These are phyloP conservation scores for Drosophila pandora DNA, from an alignment of 1,140 invertebrate species.

Conservation along the genomic window DNA sequence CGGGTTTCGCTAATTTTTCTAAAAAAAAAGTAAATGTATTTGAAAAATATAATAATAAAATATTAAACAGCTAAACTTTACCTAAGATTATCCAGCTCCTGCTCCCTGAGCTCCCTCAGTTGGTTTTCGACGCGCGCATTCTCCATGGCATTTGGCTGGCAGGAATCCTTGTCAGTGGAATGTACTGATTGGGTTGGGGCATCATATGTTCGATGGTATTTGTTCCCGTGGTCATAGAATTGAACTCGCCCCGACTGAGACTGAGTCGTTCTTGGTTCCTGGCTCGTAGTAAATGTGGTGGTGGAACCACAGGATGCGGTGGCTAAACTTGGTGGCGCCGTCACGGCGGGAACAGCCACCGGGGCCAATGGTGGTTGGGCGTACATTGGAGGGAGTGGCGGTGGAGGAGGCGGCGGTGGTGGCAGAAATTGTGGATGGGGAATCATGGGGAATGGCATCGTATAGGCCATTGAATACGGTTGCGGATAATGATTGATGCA, in stretches of 20 bases:
- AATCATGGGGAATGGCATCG: conserved; percentile 42
- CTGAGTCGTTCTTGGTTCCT: conserved; percentile 1
- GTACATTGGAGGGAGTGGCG: conserved; percentile 1
- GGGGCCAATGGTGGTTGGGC: not conserved
- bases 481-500: conserved; percentile 27
- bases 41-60: too few relatives aligned
- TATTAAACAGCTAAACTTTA: not conserved
- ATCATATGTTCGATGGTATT: conserved; percentile 60
- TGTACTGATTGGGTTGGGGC: conserved; percentile 52
- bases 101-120: conserved; percentile 41
- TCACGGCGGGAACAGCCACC: not conserved
- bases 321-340: conserved; percentile 9
- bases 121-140: conserved; percentile 65
- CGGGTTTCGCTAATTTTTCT: conserved; percentile 63
- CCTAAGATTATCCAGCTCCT: conserved; percentile 60
- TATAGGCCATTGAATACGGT: conserved; percentile 26
- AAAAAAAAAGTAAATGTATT: not conserved
- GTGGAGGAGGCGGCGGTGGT: not conserved
- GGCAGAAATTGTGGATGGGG: conserved; percentile 4
- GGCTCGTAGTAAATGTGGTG: conserved; percentile 15
- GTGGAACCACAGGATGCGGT: conserved; percentile 30
- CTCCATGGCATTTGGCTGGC: conserved; percentile 65
- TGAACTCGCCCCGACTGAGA: conserved; percentile 45
- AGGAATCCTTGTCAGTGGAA: conserved; percentile 27
- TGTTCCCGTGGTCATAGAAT: conserved; percentile 79